These are phyloP conservation scores for Drosophila macrospina DNA, from an alignment of 2,888 invertebrate species.

Conservation along the genomic window DNA sequence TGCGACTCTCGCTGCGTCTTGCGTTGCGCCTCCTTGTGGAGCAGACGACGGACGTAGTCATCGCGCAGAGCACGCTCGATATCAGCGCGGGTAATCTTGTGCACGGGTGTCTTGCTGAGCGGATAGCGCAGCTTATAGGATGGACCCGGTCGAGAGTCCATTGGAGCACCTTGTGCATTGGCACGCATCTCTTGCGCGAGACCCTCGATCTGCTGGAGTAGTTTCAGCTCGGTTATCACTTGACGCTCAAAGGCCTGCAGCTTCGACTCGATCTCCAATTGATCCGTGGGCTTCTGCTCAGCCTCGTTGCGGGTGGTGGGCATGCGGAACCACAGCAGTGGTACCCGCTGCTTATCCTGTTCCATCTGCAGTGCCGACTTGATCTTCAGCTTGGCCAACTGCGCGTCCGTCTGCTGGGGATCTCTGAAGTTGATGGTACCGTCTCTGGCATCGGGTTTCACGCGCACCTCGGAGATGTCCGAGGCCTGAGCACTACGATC, in stretches of 20 bases:
- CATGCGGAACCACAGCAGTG: conserved; percentile 80
- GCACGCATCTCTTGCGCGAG: conserved; percentile 77
- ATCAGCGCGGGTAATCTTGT: conserved; percentile 81
- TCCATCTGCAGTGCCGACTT: conserved; percentile 55
- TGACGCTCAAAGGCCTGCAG: conserved; percentile 74
- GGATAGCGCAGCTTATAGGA: conserved; percentile 63
- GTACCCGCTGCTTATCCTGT: conserved; percentile 56
- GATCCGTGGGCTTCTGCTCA: conserved; percentile 46
- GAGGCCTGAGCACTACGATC: conserved; percentile 60
- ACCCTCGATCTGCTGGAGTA: conserved; percentile 76
- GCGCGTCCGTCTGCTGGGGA: conserved; percentile 41
- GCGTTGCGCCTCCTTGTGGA: conserved; percentile 71
- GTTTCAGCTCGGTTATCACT: conserved; percentile 73
- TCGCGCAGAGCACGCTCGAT: conserved; percentile 81
- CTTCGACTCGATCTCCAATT: conserved; percentile 65
- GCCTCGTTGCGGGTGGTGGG: conserved; percentile 30
- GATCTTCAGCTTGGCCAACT: conserved; percentile 61
- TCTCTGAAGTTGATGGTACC: conserved; percentile 16
- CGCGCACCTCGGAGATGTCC: conserved; percentile 77
- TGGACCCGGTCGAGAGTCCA: background rate
- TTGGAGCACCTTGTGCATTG: conserved; percentile 29
- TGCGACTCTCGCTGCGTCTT: conserved; percentile 31
- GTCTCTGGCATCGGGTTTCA: conserved; percentile 58
- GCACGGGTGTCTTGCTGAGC: conserved; percentile 74
- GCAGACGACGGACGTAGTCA: conserved; percentile 76